Evolutionary conservation across 2,113 vertebrate species (phyloP).

Genomic region (Otus sunia): DNA sequence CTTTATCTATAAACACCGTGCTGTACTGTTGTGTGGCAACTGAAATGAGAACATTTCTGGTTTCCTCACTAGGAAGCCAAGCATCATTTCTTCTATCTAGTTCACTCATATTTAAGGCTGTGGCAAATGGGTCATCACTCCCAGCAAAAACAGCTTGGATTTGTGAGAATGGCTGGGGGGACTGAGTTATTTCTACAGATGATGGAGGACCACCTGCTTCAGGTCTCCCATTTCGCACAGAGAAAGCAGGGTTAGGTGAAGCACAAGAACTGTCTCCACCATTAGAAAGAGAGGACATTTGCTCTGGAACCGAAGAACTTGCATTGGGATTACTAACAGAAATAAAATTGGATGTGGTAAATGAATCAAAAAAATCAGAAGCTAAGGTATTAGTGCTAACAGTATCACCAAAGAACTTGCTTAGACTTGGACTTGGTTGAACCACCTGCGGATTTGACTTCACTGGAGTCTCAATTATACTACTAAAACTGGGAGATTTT

Average conservation of each 20-base stretch:
- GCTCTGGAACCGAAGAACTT: conserved; percentile 69
- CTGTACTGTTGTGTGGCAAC: conserved; percentile 87
- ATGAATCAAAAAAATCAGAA: conserved; percentile 96
- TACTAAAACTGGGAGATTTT: conserved; percentile 93
- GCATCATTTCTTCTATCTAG: conserved; percentile 92
- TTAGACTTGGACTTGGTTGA: conserved; percentile 96
- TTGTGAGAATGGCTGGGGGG: conserved; percentile 82
- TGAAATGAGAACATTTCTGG: conserved; percentile 82
- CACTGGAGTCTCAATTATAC: conserved; percentile 76
- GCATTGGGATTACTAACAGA: conserved; percentile 95
- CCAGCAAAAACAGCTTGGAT: conserved; percentile 91
- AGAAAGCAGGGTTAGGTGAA: conserved; percentile 58
- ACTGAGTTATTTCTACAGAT: conserved; percentile 44
- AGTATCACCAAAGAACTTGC: conserved; percentile 91
- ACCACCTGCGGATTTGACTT: conserved; percentile 82
- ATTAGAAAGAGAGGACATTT: conserved; percentile 70
- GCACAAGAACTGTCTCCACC: conserved; percentile 44
- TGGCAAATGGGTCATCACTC: conserved; percentile 91
- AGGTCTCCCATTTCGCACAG: conserved; percentile 37
- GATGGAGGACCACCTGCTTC: conserved; percentile 31
- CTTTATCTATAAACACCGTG: conserved; percentile 82
- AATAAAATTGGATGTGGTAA: conserved; percentile 90
- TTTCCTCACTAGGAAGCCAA: conserved; percentile 91
- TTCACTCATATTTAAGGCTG: conserved; percentile 93
- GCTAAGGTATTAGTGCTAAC: conserved; percentile 80